Evolutionary conservation across 64 coral and sea anemone genomes (phyloP).

Genomic region (Porites lutea): DNA sequence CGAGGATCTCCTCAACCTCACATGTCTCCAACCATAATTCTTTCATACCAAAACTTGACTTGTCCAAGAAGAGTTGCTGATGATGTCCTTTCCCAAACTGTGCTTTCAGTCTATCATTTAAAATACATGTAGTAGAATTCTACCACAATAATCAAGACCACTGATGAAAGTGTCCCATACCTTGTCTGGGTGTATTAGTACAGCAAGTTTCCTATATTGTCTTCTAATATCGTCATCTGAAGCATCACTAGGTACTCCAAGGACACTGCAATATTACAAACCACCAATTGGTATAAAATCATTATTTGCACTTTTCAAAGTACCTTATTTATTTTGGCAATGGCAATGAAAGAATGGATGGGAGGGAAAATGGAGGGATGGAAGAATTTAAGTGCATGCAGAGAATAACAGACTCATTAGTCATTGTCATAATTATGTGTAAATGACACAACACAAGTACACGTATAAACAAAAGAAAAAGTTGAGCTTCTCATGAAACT

Average conservation of each 20-base stretch:
- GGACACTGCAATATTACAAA: slow-evolving; percentile 50
- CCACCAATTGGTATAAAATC: neutral
- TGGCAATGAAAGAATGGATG: neutral
- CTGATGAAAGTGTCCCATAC: neutral
- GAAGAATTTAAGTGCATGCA: neutral
- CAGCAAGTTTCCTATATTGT: slow-evolving; percentile 86
- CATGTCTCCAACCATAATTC: no score
- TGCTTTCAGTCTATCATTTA: no score
- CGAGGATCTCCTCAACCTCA: no score
- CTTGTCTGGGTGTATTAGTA: slow-evolving; percentile 94
- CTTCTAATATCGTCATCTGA: slow-evolving; percentile 84
- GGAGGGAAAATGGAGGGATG: neutral
- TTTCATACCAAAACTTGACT: no score
- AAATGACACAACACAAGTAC: no score
- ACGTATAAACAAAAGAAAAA: no score
- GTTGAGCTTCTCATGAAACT: no score
- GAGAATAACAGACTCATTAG: neutral
- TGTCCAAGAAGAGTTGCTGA: no score
- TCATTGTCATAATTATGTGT: neutral
- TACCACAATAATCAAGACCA: neutral
- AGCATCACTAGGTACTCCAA: slow-evolving; percentile 70
- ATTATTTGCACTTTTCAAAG: neutral
- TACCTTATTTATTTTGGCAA: no score
- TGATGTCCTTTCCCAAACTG: no score
- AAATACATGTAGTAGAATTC: neutral